Evolutionary conservation across 2,888 invertebrate species (phyloP).

Genomic region (Macrosiphum euphorbiae): DNA sequence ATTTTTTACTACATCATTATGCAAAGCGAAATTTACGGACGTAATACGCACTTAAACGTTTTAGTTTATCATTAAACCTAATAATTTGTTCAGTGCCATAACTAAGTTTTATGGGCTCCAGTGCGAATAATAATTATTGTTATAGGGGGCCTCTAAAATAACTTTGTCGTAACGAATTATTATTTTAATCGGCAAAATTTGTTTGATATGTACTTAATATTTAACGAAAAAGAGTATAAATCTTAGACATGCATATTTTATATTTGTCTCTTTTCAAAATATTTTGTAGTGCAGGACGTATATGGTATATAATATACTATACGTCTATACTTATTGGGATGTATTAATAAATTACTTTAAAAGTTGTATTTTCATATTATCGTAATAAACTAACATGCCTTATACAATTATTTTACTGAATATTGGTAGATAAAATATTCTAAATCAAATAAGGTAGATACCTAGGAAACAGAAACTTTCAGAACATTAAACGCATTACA

Average conservation of each 20-base stretch:
- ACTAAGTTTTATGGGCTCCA: too few relatives aligned
- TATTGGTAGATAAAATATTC: neutral
- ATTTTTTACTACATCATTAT: neutral
- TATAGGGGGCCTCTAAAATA: too few relatives aligned
- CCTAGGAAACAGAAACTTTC: neutral
- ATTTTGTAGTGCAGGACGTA: neutral
- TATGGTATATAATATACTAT: too few relatives aligned
- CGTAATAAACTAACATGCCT: neutral
- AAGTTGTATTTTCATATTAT: neutral
- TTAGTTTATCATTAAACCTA: too few relatives aligned
- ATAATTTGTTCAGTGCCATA: too few relatives aligned
- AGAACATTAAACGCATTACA: neutral
- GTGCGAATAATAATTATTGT: too few relatives aligned
- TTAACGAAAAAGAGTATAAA: neutral
- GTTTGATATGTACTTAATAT: neutral
- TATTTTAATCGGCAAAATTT: too few relatives aligned
- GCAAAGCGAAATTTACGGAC: neutral
- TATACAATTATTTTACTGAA: neutral
- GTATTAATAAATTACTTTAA: neutral
- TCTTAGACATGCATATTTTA: neutral
- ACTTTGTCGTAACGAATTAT: too few relatives aligned
- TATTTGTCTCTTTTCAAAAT: neutral
- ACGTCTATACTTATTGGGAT: neutral
- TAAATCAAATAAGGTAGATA: neutral
- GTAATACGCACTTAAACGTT: too few relatives aligned